These are phyloP conservation scores for Galleria mellonella DNA, from an alignment of 1,140 invertebrate genomes.

Conservation along the genomic window DNA sequence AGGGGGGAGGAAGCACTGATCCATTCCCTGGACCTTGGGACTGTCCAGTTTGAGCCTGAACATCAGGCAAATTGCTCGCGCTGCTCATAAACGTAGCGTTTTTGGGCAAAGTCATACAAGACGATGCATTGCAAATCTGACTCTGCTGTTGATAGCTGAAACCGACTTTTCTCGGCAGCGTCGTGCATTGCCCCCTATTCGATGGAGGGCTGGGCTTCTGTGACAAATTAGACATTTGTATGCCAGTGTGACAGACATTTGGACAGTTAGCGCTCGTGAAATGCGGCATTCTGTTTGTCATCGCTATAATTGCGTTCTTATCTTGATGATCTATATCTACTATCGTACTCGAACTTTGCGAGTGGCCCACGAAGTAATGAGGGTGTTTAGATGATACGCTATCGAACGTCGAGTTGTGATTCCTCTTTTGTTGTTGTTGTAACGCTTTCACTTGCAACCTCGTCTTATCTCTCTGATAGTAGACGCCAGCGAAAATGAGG, in stretches of 20 bases:
- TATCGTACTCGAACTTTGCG: constrained; percentile 82
- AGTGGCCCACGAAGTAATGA: constrained; percentile 80
- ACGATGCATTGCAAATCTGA: constrained; percentile 68
- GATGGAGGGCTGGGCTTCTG: constrained; percentile 76
- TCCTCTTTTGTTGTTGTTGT: constrained; percentile 80
- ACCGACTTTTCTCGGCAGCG: constrained; percentile 78
- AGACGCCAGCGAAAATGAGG: constrained; percentile 89
- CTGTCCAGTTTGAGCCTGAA: constrained; percentile 63
- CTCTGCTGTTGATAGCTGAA: constrained; percentile 67
- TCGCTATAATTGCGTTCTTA: constrained; percentile 79
- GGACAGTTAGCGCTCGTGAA: constrained; percentile 67
- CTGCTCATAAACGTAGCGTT: constrained; percentile 76
- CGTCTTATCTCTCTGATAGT: constrained; percentile 90
- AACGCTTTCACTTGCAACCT: constrained; percentile 86
- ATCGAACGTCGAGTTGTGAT: constrained; percentile 83
- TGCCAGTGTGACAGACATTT: constrained; percentile 76
- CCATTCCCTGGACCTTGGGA: constrained; percentile 59
- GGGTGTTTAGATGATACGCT: constrained; percentile 79
- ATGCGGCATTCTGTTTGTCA: constrained; percentile 70
- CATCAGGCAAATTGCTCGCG: constrained; percentile 73
- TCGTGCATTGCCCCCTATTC: constrained; percentile 77
- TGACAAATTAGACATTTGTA: constrained; percentile 75
- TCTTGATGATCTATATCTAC: constrained; percentile 88
- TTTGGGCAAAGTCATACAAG: constrained; percentile 77
- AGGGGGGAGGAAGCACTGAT: constrained; percentile 40